Evolutionary conservation across 2,113 vertebrate genomes (phyloP).

Genomic region (Columbina picui): DNA sequence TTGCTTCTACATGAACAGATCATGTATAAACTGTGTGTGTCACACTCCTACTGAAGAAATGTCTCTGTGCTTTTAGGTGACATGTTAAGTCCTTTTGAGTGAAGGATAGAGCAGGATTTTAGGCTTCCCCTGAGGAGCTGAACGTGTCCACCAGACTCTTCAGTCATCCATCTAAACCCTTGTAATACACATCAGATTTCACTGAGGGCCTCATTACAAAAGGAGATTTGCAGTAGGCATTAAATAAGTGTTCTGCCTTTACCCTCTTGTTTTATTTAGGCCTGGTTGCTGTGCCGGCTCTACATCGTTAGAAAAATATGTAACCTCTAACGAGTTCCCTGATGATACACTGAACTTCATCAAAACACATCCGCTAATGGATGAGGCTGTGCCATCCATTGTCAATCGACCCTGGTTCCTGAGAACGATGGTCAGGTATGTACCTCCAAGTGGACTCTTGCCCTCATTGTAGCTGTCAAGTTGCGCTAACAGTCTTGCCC

Average conservation of each 20-base stretch:
- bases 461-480: not conserved
- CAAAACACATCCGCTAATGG: conserved; percentile 98
- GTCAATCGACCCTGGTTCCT: conserved; percentile 96
- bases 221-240: conserved; percentile 4
- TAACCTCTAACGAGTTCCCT: conserved; percentile 94
- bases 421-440: conserved; percentile 97
- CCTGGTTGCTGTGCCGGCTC: conserved; percentile 93
- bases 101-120: not conserved
- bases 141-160: conserved; percentile 30
- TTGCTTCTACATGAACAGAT: not conserved
- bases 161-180: not conserved
- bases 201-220: not conserved
- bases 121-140: not conserved
- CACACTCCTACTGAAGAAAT: not conserved
- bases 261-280: conserved; percentile 70
- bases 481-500: not conserved
- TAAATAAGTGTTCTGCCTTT: conserved; percentile 22
- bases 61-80: not conserved
- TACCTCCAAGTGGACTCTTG: not conserved
- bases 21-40: not conserved
- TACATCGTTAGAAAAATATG: conserved; percentile 85
- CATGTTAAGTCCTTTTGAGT: not conserved
- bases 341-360: conserved; percentile 98
- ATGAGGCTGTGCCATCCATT: conserved; percentile 93
- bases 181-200: not conserved